phyloP scores from a whole-genome alignment of 2,113 vertebrate genomes.

The Pachycephala philippinensis region DNA sequence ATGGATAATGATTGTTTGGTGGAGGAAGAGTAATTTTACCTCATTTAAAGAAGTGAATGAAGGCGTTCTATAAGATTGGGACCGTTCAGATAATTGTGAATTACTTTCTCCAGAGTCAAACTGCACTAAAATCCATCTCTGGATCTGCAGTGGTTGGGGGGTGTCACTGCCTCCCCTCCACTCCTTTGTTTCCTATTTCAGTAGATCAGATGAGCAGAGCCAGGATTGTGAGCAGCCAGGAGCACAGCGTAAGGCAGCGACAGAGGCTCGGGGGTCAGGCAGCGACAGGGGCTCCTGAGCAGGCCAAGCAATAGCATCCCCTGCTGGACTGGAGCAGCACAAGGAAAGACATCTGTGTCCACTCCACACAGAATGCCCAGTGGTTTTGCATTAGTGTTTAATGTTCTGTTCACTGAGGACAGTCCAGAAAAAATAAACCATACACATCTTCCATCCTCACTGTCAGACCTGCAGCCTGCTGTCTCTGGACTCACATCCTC shows the following conservation, averaged over 20 bases:
- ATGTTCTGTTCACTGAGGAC: background rate
- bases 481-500: background rate
- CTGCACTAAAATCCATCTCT: background rate
- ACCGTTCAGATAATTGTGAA: background rate
- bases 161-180: fast-evolving
- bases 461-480: background rate
- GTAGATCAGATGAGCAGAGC: background rate
- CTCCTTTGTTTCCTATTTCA: background rate
- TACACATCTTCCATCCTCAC: background rate
- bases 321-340: background rate
- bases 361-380: fast-evolving
- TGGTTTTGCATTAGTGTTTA: background rate
- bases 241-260: fast-evolving
- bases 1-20: background rate
- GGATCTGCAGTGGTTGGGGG: fast-evolving
- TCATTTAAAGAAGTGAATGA: background rate
- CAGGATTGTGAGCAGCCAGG: fast-evolving
- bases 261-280: background rate
- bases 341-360: background rate
- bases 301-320: background rate
- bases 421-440: background rate
- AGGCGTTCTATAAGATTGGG: background rate
- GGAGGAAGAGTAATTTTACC: background rate
- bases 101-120: background rate
- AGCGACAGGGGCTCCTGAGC: background rate